A percentile compares a stretch with the other conserved stretches of the same genome.
Conservation (phyloP, 1,140 invertebrate species). For the Chymomyza costata region DNA sequence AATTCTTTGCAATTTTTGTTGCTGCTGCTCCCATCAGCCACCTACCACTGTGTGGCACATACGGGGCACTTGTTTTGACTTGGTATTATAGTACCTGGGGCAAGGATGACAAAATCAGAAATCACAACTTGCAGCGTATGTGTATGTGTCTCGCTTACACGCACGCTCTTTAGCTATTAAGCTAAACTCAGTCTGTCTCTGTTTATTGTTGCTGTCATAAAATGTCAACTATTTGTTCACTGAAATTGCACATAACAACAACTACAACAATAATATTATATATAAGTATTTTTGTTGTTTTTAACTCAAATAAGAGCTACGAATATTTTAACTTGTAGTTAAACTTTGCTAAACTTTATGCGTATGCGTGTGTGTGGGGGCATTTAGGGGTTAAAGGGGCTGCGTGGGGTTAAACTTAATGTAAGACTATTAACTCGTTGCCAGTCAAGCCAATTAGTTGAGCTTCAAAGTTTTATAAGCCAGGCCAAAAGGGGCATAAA, state of each 20-base stretch:
- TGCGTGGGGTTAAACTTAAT: no score
- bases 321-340: conserved; percentile 31
- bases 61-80: conserved; percentile 72
- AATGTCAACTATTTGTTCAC: conserved; percentile 49
- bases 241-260: conserved; percentile 20
- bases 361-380: no score
- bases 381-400: no score
- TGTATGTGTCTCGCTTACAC: conserved; percentile 25
- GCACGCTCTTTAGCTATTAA: no score
- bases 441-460: no score
- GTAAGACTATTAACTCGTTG: no score
- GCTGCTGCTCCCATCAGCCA: conserved; percentile 30
- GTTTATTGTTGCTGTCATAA: conserved; percentile 36
- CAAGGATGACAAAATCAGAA: conserved; percentile 44
- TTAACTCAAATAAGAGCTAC: no score
- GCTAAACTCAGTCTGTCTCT: conserved; percentile 9
- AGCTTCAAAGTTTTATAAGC: no score
- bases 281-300: conserved; percentile 4
- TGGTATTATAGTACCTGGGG: conserved; percentile 36
- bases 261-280: conserved; percentile 23
- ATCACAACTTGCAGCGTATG: conserved; percentile 42
- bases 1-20: conserved; percentile 45
- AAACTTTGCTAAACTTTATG: conserved; percentile 30
- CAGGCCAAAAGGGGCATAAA: not conserved
- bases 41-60: no score